A percentile compares a stretch with the other conserved stretches of the same genome.
Evolutionary conservation across 2,113 vertebrate species (phyloP).

Genomic region (Myodes glareolus): DNA sequence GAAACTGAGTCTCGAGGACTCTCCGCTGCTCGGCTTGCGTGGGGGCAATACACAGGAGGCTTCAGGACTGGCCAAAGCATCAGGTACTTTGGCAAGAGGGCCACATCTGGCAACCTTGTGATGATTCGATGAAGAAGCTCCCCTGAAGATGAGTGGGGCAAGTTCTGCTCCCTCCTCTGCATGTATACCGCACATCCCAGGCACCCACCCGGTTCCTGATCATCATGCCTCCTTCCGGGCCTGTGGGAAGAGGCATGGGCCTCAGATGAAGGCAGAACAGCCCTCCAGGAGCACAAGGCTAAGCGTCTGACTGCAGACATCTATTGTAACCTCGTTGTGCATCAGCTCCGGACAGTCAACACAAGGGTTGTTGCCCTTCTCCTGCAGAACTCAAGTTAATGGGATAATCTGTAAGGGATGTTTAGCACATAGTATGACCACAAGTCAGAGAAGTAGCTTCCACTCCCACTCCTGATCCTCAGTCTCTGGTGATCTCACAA

Average conservation of each 20-base stretch:
- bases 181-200: background rate
- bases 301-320: background rate
- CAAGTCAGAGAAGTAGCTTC: background rate
- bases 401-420: background rate
- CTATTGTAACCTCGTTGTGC: background rate
- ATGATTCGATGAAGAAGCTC: background rate
- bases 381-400: background rate
- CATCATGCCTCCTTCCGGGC: background rate
- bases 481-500: background rate
- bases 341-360: background rate
- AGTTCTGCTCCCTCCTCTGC: background rate
- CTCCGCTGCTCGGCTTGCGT: fast-evolving
- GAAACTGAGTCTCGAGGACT: background rate
- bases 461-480: background rate
- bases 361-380: background rate
- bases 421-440: background rate
- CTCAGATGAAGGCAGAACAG: background rate
- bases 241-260: background rate
- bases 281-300: background rate
- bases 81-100: background rate
- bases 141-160: too few relatives aligned
- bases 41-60: background rate
- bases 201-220: background rate
- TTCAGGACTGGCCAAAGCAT: background rate
- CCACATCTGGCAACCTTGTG: fast-evolving